phyloP scores from a whole-genome alignment of 2,888 invertebrate species.

The Callinectes sapidus region DNA sequence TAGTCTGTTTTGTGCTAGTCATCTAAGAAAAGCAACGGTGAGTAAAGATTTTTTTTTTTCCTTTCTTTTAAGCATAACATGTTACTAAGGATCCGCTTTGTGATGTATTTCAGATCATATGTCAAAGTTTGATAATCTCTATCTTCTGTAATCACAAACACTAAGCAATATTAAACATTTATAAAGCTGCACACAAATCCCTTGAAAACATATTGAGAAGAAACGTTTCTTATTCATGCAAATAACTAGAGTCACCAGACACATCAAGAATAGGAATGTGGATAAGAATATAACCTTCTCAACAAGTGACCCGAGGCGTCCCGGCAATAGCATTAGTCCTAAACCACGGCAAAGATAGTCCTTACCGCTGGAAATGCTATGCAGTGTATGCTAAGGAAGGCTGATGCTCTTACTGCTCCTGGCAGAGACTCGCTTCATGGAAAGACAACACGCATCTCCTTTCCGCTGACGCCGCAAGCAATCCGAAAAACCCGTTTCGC shows the following conservation, averaged over 20 bases:
- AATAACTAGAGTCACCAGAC: neutral
- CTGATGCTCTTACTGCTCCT: neutral
- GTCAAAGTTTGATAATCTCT: no score
- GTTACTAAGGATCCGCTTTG: no score
- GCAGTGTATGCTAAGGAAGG: neutral
- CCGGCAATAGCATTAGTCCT: neutral
- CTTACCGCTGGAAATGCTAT: neutral
- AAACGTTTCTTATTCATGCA: neutral
- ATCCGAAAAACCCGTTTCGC: neutral
- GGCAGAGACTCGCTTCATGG: neutral
- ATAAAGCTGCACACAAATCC: neutral
- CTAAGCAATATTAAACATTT: no score
- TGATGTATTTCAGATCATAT: no score
- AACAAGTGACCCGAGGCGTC: neutral
- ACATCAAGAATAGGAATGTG: neutral
- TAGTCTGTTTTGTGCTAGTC: no score
- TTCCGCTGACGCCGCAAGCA: neutral
- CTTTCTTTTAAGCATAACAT: no score
- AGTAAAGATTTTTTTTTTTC: no score
- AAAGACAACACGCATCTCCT: neutral
- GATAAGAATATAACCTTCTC: neutral
- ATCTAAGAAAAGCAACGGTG: no score
- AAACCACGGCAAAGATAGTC: neutral
- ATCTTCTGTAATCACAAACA: no score
- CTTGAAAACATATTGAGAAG: neutral